A percentile compares a stretch with the other conserved stretches of the same genome.
Evolutionary conservation across 2,113 vertebrate species (phyloP).

Genomic region (Litocranius walleri): DNA sequence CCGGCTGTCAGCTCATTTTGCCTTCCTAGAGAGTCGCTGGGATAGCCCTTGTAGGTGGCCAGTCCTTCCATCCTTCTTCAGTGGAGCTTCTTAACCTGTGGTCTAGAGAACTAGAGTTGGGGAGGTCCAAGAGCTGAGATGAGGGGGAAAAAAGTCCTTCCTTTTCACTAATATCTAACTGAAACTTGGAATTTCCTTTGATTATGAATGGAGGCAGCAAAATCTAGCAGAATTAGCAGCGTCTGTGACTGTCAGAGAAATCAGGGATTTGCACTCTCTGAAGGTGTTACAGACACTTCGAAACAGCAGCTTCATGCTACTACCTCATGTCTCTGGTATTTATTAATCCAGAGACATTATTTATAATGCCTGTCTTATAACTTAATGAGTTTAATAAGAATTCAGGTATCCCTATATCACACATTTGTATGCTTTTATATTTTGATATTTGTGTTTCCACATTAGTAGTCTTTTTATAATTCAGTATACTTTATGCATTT

Average conservation of each 20-base stretch:
- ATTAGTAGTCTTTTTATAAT: not conserved
- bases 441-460: not conserved
- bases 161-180: not conserved
- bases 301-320: too few relatives aligned
- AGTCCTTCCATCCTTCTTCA: not conserved
- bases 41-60: not conserved
- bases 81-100: not conserved
- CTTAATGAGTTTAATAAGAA: constrained; percentile 2
- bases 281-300: not conserved
- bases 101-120: not conserved
- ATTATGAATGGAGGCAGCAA: not conserved
- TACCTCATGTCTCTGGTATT: too few relatives aligned
- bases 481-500: not conserved
- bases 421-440: not conserved
- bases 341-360: not conserved
- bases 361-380: not conserved
- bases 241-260: not conserved
- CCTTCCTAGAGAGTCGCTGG: not conserved
- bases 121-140: not conserved
- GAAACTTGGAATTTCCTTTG: not conserved
- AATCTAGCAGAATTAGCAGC: not conserved
- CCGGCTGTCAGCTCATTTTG: not conserved
- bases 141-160: not conserved
- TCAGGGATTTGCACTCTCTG: not conserved
- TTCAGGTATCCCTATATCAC: not conserved